These are phyloP conservation scores for Ptilonorhynchus violaceus DNA, from an alignment of 2,113 vertebrate species.

Conservation along the genomic window DNA sequence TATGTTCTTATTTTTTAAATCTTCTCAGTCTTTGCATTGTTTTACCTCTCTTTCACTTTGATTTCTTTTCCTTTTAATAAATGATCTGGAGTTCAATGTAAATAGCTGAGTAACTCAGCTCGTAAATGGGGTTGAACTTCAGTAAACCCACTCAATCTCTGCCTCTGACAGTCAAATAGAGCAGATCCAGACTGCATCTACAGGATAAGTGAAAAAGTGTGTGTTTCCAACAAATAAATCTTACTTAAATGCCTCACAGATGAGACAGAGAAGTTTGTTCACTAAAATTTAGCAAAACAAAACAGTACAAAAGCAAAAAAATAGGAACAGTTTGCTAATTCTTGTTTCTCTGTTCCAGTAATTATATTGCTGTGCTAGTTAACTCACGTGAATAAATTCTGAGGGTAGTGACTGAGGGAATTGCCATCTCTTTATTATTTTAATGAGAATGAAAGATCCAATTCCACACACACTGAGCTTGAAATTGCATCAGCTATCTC, in stretches of 20 bases:
- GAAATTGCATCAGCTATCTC: conserved; percentile 27
- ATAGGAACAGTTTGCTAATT: neutral
- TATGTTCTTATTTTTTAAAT: neutral
- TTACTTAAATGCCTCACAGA: neutral
- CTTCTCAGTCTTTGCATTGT: neutral
- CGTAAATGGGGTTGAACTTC: rapidly evolving
- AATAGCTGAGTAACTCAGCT: neutral
- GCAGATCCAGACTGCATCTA: neutral
- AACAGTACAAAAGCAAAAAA: neutral
- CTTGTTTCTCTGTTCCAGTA: neutral
- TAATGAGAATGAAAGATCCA: conserved; percentile 35
- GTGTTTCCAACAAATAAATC: neutral
- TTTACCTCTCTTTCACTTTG: neutral
- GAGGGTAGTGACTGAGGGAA: neutral
- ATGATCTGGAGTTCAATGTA: neutral
- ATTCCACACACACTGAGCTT: conserved; percentile 31
- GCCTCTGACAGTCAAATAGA: neutral
- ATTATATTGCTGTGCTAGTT: neutral
- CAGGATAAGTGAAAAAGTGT: neutral
- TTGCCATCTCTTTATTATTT: conserved; percentile 5
- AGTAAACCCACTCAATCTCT: neutral
- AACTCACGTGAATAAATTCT: conserved; percentile 14
- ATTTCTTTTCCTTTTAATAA: neutral
- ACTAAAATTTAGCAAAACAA: neutral
- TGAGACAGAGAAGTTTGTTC: neutral